Evolutionary conservation across 2,888 invertebrate genomes (phyloP), one percentile per base, ranked within the genome.

Genomic region (Deilephila elpenor): DNA sequence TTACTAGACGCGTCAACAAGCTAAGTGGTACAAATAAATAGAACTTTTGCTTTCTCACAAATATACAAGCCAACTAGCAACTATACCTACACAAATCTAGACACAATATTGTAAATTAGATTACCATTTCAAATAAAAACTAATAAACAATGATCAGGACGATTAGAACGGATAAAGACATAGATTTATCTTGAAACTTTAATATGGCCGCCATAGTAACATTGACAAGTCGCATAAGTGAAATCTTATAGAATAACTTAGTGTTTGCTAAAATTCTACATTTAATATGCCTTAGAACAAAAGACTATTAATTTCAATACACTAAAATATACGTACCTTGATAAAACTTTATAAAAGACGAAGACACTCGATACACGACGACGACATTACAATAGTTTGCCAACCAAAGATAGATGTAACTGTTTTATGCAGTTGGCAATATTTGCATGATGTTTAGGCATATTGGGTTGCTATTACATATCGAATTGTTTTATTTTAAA

Each of bases 321-420:
- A 72, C n/a, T 37, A 44, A 61, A 67, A 11, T 71, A 32, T 79
- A 79, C 87, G 86, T 91, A 94, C 94, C 94, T 93, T 90, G 91
- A 90, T 92, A 92, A 91, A 93, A 90, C 91, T 93, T 93, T 93
- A 93, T 83, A 93, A 93, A 93, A 94, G 92, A 92, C 91, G 92
- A 89, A 89, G 93, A 92, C 91, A 91, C 92, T 92, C 90, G 91
- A 92, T 89, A 91, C 88, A 91, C 91, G 91, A 91, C 89, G 92
- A 91, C 93, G 93, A 93, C 94, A 93, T 94, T 91, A 93, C 93
- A 93, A 83, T 82, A 74, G 70, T 74, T 74, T 72, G 71, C 64
- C 79, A 76, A 80, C 80, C 79, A 79, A 74, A 79, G 78, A 79
- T 76, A 78, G 64, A 56, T 59, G 59, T 73, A 37, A n/a, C 62